Conservation (phyloP, 2,797 vertebrate genomes). For the Rhinophrynus dorsalis region DNA sequence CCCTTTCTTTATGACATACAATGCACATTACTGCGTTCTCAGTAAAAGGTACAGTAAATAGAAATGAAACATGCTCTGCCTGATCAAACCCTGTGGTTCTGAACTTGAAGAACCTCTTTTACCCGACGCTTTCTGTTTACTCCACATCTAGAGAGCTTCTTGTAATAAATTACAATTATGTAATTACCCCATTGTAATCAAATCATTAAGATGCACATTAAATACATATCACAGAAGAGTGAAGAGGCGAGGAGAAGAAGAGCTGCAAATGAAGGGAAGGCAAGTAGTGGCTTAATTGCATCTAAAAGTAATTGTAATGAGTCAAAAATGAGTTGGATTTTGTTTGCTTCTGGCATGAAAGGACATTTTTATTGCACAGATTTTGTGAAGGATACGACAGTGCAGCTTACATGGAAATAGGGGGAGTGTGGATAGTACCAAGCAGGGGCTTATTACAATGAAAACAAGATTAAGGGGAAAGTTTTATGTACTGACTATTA, state of each 20-base stretch:
- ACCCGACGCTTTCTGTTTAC: slow-evolving; percentile 60
- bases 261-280: slow-evolving; percentile 58
- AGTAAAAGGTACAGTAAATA: too few relatives aligned
- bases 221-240: slow-evolving; percentile 71
- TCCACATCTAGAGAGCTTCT: slow-evolving; percentile 61
- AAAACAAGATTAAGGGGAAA: slow-evolving; percentile 17
- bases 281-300: slow-evolving; percentile 57
- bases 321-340: slow-evolving; percentile 48
- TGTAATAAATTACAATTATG: slow-evolving; percentile 75
- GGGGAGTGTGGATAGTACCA: neutral
- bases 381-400: slow-evolving; percentile 30
- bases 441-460: slow-evolving; percentile 17
- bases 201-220: slow-evolving; percentile 79
- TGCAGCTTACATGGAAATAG: slow-evolving; percentile 15
- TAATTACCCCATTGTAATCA: slow-evolving; percentile 78
- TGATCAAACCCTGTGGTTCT: neutral
- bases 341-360: slow-evolving; percentile 47
- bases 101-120: neutral
- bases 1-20: too few relatives aligned
- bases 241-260: slow-evolving; percentile 62
- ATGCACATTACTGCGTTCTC: too few relatives aligned
- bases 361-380: slow-evolving; percentile 55
- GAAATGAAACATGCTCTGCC: too few relatives aligned
- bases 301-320: slow-evolving; percentile 53
- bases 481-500: too few relatives aligned